Base-by-base conservation (phyloP, 2,888 invertebrate species). In the Opisthograptis luteolata region DNA sequence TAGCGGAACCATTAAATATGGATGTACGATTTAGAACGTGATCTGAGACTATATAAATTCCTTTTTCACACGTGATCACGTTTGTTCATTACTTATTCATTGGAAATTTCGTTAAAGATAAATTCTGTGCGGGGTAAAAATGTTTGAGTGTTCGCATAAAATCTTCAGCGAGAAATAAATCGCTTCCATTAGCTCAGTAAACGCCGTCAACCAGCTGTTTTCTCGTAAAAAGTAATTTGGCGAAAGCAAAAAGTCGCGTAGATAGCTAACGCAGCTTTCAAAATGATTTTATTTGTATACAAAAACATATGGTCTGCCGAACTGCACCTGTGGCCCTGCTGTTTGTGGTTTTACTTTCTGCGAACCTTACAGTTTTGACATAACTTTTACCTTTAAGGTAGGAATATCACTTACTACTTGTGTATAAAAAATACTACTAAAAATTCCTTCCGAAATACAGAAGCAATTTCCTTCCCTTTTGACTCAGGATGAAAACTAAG, bases 1-100 rank as follows among this genome's bases (percentile, higher is more conserved):
- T 73, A 68, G 68, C 60, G 62, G 66, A 67, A 64, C 67, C 66
- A 72, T 76, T 72, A 66, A 64, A 68, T 64, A 75, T 76, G 65
- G 62, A 72, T 73, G 72, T 66, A 60, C 64, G 62, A 68, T 72
- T 70, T 62, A 66, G 64, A 71, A 71, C 66, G 58, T 66, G 60
- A 66, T 62, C 58, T 63, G 51, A 61, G 58, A 60, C 56, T 64
- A 64, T 73, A 70, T 66, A 66, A 64, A 68, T 71, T 70, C 63
- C 63, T 62, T 52, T 51, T 45, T 28, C 46, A 52, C 46, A 52
- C 52, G 46, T 52, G 42, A 46, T 51, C 50, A 51, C 40, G 46
- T 34, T 42, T 43, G 49, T 50, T 44, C 50, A 53, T 57, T 52
- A 43, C 42, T 42, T 52, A 49, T 52, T 54, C 42, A 55, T 42